Conservation (phyloP, 2,797 vertebrate genomes). For the Heterohyrax brucei region DNA sequence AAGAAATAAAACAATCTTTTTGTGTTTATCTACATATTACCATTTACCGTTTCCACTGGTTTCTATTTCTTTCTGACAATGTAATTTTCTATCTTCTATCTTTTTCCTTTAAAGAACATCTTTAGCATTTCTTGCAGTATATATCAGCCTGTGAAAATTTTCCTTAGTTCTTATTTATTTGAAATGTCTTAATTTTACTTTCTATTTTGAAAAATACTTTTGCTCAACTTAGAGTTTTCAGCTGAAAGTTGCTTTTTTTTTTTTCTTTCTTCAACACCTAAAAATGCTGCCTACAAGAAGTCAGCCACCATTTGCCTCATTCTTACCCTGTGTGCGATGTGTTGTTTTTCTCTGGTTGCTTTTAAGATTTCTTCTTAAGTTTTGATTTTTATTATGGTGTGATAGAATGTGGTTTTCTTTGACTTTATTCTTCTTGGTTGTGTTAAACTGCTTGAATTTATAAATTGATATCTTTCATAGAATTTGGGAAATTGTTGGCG, state of each 20-base stretch:
- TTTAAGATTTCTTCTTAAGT: slow-evolving; percentile 25
- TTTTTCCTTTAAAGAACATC: slow-evolving; percentile 3
- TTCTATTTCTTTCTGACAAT: slow-evolving; percentile 33
- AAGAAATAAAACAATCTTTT: slow-evolving; percentile 23
- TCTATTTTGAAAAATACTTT: slow-evolving; percentile 32
- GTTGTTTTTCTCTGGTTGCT: not conserved
- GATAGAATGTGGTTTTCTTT: not conserved
- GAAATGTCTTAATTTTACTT: slow-evolving; percentile 1
- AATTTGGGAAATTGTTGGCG: not conserved
- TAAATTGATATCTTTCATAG: not conserved
- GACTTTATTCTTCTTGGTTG: not conserved
- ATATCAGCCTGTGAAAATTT: slow-evolving; percentile 1
- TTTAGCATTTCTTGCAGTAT: not conserved
- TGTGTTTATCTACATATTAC: not conserved
- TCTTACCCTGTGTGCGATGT: not conserved
- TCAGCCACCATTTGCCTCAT: not conserved
- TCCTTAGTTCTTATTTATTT: not conserved
- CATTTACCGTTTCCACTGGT: not conserved
- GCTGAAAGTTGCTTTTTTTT: not conserved
- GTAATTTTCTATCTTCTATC: not conserved
- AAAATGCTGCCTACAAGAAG: slow-evolving; percentile 1
- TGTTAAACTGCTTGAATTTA: not conserved
- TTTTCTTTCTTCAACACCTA: not conserved
- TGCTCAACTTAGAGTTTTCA: slow-evolving; percentile 43
- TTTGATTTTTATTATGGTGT: slow-evolving; percentile 3